Evolutionary conservation across 1,140 invertebrate species (phyloP), one percentile per base, ranked within the genome.

Genomic region (Popillia japonica): DNA sequence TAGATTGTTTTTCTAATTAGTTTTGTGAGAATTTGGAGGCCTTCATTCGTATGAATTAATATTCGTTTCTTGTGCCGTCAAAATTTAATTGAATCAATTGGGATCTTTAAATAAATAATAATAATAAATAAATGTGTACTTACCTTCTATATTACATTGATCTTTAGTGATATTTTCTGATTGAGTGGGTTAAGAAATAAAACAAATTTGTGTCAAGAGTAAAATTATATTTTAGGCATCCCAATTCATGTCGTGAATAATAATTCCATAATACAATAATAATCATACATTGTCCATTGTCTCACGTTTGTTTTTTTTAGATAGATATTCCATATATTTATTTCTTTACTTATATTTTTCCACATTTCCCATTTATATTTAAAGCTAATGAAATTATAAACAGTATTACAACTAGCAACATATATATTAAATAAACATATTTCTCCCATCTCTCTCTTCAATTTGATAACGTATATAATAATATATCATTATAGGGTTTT

Each of bases 211-310:
- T 23, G 27, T 68, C 27, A 68, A 68, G 61, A 68, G 61, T 68
- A 68, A 68, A 68, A 68, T 68, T 68, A 68, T 68, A 68, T 68
- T 68, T 68, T 68, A 68, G 61, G 61, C 61, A 68, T 68, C 22
- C 61, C 61, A 68, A 68, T 68, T 68, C 20, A 27, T 22, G 17
- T 55, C 11, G 48, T 55, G 14, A 34, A 34, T 34, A 34, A 34
- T 34, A 34, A 34, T 34, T n/a, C 11, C 48, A 55, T 44, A 44
- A 11, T 44, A 34, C 27, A 34, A 34, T 44, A 55, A 55, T 55
- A 55, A 55, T 55, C 14, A 55, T 55, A 55, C 48, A 55, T n/a
- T n/a, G 42, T 55, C 48, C 27, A 34, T 34, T 34, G 27, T 34
- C 27, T 34, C 27, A 34, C 27, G 27, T 34, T 34, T n/a, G n/a